Evolutionary conservation across 1,140 invertebrate genomes (phyloP), one percentile per base, ranked within the genome.

Genomic region (Aphis gossypii): DNA sequence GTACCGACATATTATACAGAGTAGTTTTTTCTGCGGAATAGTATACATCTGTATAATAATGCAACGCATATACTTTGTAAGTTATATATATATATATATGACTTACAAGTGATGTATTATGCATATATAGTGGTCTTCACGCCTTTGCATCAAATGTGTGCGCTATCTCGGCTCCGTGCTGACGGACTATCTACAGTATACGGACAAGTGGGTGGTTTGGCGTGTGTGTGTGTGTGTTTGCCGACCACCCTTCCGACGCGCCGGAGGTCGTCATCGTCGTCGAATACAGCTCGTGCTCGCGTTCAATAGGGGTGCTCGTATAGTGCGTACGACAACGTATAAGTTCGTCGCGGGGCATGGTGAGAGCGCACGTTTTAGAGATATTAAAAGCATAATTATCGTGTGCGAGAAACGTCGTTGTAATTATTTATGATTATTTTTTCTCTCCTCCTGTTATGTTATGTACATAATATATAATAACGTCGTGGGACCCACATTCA

Each of bases 131-230:
- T 25, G 21, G 38, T 41, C 83, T 84, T 84, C 83, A 84, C 83
- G 83, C 41, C 83, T 84, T 44, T 41, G 83, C 83, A 83, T 14
- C n/a, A 35, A 84, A 84, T 84, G 83, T 41, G 83, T 84, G 83
- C 83, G 83, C 38, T 84, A 84, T 84, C 83, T 84, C 38, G 23
- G 38, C 21, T 41, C 83, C 38, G 21, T 14, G 83, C 23, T 41
- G 83, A 84, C 38, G 38, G 38, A 44, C 83, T 23, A 84, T 84
- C 83, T 84, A 84, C 44, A 84, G 83, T 84, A 41, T 84, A 84
- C 21, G 38, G 23, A 84, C 35, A 76, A 76, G 60, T 76, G 60
- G 76, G 35, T 30, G 30, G 11, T 30, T 76, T 8, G 68, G 68
- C 9, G 60, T 68, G 60, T 38, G 38, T 35, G 82, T 84, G 82